Percentiles rank a stretch among this genome's conserved stretches.
phyloP scores from a whole-genome alignment of 2,888 invertebrate species.

The Polydrusus cervinus region DNA sequence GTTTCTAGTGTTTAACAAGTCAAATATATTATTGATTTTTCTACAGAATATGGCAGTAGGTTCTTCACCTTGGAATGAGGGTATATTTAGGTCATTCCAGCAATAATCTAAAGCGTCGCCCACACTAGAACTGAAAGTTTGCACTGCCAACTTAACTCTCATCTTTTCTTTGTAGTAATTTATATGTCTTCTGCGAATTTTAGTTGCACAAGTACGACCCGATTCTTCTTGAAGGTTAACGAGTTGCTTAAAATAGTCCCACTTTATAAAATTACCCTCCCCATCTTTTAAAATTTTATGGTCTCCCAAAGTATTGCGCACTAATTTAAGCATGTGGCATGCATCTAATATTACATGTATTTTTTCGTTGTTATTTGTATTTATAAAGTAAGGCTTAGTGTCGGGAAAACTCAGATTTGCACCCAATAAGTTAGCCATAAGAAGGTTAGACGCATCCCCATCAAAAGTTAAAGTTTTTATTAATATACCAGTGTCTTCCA shows the following conservation, averaged over 20 bases:
- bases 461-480: constrained; percentile 45
- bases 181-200: constrained; percentile 29
- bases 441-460: constrained; percentile 39
- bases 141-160: constrained; percentile 39
- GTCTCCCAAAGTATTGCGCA: constrained; percentile 50
- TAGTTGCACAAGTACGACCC: constrained; percentile 37
- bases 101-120: constrained; percentile 49
- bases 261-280: constrained; percentile 48
- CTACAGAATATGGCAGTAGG: constrained; percentile 39
- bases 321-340: constrained; percentile 39
- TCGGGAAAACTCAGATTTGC: constrained; percentile 9
- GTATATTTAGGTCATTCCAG: constrained; percentile 36
- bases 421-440: constrained; percentile 41
- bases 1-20: constrained; percentile 50
- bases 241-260: constrained; percentile 52
- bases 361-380: constrained; percentile 14
- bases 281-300: constrained; percentile 27
- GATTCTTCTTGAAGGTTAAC: constrained; percentile 14
- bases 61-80: constrained; percentile 42
- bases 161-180: constrained; percentile 42
- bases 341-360: constrained; percentile 51
- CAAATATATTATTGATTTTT: constrained; percentile 51
- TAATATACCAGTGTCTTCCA: constrained; percentile 19
- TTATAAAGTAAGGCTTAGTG: constrained; percentile 20
- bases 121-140: constrained; percentile 48